These are phyloP conservation scores for Conger conger DNA, from an alignment of 2,113 vertebrate species.

Conservation along the genomic window DNA sequence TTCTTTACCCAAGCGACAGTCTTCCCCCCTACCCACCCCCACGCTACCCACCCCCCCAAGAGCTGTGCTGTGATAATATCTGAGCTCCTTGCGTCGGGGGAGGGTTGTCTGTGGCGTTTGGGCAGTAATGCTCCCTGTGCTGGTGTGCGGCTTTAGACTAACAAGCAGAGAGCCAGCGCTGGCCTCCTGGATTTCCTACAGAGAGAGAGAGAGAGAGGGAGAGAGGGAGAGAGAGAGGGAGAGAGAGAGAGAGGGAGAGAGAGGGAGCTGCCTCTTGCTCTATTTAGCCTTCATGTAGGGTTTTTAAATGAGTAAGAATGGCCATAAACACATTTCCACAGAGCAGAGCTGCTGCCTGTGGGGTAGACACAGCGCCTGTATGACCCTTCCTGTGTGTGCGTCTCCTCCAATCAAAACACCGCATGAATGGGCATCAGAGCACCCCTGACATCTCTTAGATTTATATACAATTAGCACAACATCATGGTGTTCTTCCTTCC, in stretches of 20 bases:
- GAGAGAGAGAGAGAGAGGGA: background rate
- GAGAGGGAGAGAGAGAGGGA: background rate
- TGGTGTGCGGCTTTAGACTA: slow-evolving; percentile 19
- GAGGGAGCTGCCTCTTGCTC: slow-evolving; percentile 12
- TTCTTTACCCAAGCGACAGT: background rate
- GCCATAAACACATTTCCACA: background rate
- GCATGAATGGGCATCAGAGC: background rate
- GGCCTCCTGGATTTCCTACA: background rate
- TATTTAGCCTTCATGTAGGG: background rate
- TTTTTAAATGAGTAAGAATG: slow-evolving; percentile 1
- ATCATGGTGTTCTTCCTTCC: no score
- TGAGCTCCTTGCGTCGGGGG: slow-evolving; percentile 39
- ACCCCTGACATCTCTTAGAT: no score
- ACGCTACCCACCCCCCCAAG: slow-evolving; percentile 11
- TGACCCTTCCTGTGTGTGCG: background rate
- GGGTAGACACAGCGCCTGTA: background rate
- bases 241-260: background rate
- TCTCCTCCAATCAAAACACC: background rate
- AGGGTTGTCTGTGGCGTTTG: slow-evolving; percentile 37
- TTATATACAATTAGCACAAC: no score
- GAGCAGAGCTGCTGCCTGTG: background rate
- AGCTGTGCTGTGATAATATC: slow-evolving; percentile 45
- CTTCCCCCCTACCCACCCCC: background rate
- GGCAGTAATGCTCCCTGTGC: slow-evolving; percentile 34
- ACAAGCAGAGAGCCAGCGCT: background rate